Conservation (phyloP, 2,797 vertebrate species). For the Coregonus suidteri region DNA sequence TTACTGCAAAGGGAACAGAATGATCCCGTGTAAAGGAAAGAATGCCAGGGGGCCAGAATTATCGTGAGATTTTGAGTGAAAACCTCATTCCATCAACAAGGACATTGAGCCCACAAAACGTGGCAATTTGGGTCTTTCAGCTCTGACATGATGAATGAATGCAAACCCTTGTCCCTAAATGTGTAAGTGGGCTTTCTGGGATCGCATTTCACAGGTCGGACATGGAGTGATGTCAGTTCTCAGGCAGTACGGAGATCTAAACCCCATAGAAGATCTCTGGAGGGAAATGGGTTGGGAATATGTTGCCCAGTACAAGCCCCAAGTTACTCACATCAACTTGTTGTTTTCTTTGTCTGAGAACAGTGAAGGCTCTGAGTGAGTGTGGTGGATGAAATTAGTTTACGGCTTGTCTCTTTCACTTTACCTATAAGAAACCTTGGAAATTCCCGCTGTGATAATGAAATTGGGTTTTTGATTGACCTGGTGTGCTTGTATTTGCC, state of each 20-base stretch:
- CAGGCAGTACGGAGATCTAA: background rate
- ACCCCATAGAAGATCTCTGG: background rate
- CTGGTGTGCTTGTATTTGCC: background rate
- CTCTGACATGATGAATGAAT: background rate
- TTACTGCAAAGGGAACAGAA: no score
- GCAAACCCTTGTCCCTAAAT: background rate
- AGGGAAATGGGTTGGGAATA: background rate
- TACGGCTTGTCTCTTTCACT: background rate
- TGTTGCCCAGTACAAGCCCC: background rate
- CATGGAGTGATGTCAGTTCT: slow-evolving; percentile 2
- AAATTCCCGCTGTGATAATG: no score
- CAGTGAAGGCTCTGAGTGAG: background rate
- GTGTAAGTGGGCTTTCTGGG: background rate
- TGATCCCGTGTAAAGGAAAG: no score
- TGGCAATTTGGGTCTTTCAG: no score
- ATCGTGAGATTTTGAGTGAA: no score
- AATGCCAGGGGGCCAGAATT: no score
- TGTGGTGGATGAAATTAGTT: background rate
- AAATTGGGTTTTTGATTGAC: background rate
- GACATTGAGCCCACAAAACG: no score
- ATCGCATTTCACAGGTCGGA: background rate
- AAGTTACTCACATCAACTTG: background rate
- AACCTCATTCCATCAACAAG: no score
- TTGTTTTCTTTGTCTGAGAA: background rate
- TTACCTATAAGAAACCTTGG: no score